Base-by-base conservation (phyloP, 2,113 vertebrate genomes). In the Serilophus lunatus region DNA sequence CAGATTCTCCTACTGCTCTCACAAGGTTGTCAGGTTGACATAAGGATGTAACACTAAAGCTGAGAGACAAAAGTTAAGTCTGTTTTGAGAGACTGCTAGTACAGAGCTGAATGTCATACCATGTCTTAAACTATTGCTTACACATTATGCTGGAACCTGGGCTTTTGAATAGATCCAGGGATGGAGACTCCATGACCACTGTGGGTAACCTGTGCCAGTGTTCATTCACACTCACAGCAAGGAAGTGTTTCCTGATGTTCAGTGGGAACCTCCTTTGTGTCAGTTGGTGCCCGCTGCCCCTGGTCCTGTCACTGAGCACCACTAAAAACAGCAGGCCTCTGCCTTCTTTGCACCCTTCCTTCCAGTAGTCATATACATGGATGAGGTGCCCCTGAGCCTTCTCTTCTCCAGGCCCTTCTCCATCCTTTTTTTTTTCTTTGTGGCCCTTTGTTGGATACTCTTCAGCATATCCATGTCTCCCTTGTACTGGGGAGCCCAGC, bases 141-240 rank as follows among this genome's bases (percentile, higher is more conserved):
- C 1, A 2, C 0, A 0, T 51, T 76, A 24, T 4, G 0, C 56
- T 91, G 60, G 26, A 33, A 44, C 36, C 17, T 56, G n/a, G 23
- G 33, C 54, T 61, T 78, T 45, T 61, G 40, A 44, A 2, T 47
- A 12, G n/a, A 36, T 49, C 24, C 16, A 12, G 38, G 45, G 42
- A 14, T 72, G 53, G 81, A 77, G 23, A 56, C 20, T 35, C 51
- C 7, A 36, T 19, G 68, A 5, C 28, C 29, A 36, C 38, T 63
- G 25, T 54, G 57, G 12, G 31, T 76, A 54, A 29, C 31, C 20
- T 63, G 31, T n/a, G 44, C 59, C 22, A 7, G 14, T 57, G 44
- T 18, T 50, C 13, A 9, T 74, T 72, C 74, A n/a, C 24, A 6
- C 4, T 66, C 44, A 38, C 51, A n/a, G 10, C 18, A 33, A 40